phyloP scores from a whole-genome alignment of 2,888 invertebrate species.

The Dusona sp. region DNA sequence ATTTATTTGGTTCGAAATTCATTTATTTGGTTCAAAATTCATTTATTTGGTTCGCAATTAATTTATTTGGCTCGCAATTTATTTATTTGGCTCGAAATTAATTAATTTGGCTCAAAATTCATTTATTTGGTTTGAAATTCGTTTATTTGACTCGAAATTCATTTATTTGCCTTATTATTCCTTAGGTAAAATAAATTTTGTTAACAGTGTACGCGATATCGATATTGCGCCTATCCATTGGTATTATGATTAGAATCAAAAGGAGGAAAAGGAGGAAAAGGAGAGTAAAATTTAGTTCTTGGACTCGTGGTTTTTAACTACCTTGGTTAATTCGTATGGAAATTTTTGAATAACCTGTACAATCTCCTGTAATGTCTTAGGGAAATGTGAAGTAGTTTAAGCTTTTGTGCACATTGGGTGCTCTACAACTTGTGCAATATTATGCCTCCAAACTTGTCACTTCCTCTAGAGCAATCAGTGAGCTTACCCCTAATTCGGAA shows the following conservation, averaged over 20 bases:
- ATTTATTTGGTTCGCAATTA: too few species aligned
- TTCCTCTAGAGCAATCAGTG: neutral
- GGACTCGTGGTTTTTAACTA: neutral
- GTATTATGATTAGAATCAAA: too few species aligned
- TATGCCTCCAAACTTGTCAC: neutral
- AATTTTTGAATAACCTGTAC: neutral
- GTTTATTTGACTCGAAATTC: too few species aligned
- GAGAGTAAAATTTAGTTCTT: neutral
- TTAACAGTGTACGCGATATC: too few species aligned
- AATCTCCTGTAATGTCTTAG: neutral
- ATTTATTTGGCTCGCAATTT: too few species aligned
- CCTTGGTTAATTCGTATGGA: neutral
- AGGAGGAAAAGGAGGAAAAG: neutral
- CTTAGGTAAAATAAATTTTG: too few species aligned
- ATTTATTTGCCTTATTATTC: too few species aligned
- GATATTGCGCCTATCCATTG: too few species aligned
- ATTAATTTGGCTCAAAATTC: too few species aligned
- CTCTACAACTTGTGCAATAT: neutral
- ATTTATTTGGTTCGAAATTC: too few species aligned
- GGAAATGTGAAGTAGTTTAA: neutral
- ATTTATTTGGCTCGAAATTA: too few species aligned
- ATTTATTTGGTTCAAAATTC: neutral
- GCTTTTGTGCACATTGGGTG: neutral
- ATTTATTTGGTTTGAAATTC: too few species aligned
- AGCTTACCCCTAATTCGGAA: neutral